phyloP scores from a whole-genome alignment of 2,888 invertebrate genomes.

The Trissonchulus sp. region DNA sequence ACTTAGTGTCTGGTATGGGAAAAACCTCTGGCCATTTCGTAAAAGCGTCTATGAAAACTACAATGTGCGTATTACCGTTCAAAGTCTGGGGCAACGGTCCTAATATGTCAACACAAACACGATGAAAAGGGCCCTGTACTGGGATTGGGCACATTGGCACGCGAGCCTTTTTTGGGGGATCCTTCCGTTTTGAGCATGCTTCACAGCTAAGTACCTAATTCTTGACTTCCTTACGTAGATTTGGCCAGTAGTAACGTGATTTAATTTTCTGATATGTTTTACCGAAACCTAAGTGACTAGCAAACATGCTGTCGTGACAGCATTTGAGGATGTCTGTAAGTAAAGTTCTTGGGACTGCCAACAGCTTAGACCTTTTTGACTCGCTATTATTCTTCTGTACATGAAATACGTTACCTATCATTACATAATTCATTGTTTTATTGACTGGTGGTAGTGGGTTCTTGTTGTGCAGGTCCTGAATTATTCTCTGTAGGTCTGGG shows the following conservation, averaged over 20 bases:
- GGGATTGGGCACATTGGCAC: slow-evolving; percentile 31
- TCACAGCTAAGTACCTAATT: slow-evolving; percentile 32
- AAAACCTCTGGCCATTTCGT: slow-evolving; percentile 40
- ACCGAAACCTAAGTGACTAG: slow-evolving; percentile 38
- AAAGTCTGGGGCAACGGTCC: slow-evolving; percentile 38
- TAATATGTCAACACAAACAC: slow-evolving; percentile 37
- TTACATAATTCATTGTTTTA: neutral
- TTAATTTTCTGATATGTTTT: slow-evolving; percentile 35
- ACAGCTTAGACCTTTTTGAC: neutral
- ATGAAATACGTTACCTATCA: neutral
- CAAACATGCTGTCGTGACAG: slow-evolving; percentile 30
- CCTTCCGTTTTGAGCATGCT: slow-evolving; percentile 34
- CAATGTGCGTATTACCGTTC: slow-evolving; percentile 37
- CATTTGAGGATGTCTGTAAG: neutral
- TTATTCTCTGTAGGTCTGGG: neutral
- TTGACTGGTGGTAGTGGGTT: too few species aligned
- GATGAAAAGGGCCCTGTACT: slow-evolving; percentile 38
- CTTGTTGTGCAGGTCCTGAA: neutral
- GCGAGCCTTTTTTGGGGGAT: neutral
- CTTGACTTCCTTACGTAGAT: slow-evolving; percentile 33
- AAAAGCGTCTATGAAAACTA: slow-evolving; percentile 37
- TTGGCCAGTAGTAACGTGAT: slow-evolving; percentile 36
- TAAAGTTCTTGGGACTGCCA: slow-evolving; percentile 18
- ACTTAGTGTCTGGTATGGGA: slow-evolving; percentile 46
- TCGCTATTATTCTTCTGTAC: neutral